Base-by-base conservation (phyloP, 2,113 vertebrate species). In the Himantopus leucocephalus region DNA sequence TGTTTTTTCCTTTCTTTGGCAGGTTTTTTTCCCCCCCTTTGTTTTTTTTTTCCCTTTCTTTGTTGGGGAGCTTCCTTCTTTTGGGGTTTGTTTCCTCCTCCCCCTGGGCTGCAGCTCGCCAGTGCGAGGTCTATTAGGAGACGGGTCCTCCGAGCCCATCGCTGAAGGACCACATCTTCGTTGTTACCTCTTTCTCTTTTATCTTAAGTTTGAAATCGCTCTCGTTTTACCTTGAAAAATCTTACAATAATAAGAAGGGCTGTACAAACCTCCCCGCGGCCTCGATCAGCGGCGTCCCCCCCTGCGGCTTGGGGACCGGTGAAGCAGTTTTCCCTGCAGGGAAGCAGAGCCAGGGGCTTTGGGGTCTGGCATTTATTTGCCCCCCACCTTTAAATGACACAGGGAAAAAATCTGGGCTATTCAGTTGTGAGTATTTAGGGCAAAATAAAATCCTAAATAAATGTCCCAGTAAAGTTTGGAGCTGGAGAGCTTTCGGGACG, bases 71-170 rank as follows among this genome's bases (percentile, higher is more conserved):
- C 2, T 34, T n/a, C 30, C 56, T 32, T 58, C 32, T 32, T 58
- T 34, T 56, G 55, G 30, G 30, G 6, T 32, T 20, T 58, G 35
- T 45, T 34, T 55, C 29, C 22, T 64, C 35, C 52, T 19, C 0
- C 37, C 0, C 0, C 0, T 4, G n/a, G 11, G 9, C 43, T 43
- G 55, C 34, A 43, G 19, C 37, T 78, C 1, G 0, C 20, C 30
- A 3, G 30, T 5, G 5, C 50, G 1, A 24, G 32, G 45, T 23
- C 58, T 56, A 4, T 15, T 1, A 6, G 35, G 23, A 37, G 32
- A 6, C 5, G 53, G 15, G 2, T 39, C 19, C 62, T 21, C 45
- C 3, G 1, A 53, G 37, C 71, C 34, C n/a, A 11, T 5, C 15
- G 1, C 37, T 3, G 26, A 12, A 60, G 45, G 8, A 37, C 37